Evolutionary conservation across 1,140 invertebrate species (phyloP), one percentile per base, ranked within the genome.

Genomic region (Eupristina koningsbergeri): DNA sequence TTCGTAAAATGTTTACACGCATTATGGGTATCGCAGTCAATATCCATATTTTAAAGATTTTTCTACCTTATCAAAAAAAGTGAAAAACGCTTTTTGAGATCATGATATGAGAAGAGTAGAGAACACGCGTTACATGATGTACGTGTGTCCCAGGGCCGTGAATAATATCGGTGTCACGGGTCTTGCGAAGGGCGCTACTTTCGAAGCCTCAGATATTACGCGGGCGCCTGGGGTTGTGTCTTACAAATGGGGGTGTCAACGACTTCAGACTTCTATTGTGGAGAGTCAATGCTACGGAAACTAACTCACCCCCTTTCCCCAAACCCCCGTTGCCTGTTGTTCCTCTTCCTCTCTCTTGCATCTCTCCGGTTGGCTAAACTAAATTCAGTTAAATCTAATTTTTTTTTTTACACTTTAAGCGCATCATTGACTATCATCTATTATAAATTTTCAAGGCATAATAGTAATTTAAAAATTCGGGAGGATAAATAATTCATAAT

Each of bases 201-300:
- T 50, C 45, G n/a, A 50, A 82, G 76, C 53, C 84, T 83, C 85
- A 86, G 86, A 88, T 86, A 88, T 87, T 87, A 85, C 85, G 86
- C 86, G 58, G 29, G 41, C 50, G 58, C 31, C 17, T 58, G 41
- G 64, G 22, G 63, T 50, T 50, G 31, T 50, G 69, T 73, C 61
- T 86, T 86, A 85, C 85, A 88, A 90, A 90, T 89, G 88, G 88
- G 88, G 88, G 89, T 91, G 89, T 89, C 88, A 89, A 88, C 87
- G 87, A 89, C 89, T 91, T 92, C 90, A 89, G 85, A 84, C 85
- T 86, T 89, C 86, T 87, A 89, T 89, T 89, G 89, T 88, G 86
- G 76, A 41, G 81, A 86, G 86, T 89, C 87, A 89, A 89, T 89
- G 86, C 86, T 83, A 86, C 87, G 87, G 89, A 89, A 89, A 87